Evolutionary conservation across 2,888 invertebrate species (phyloP), one percentile per base, ranked within the genome.

Genomic region (Xylota segnis): DNA sequence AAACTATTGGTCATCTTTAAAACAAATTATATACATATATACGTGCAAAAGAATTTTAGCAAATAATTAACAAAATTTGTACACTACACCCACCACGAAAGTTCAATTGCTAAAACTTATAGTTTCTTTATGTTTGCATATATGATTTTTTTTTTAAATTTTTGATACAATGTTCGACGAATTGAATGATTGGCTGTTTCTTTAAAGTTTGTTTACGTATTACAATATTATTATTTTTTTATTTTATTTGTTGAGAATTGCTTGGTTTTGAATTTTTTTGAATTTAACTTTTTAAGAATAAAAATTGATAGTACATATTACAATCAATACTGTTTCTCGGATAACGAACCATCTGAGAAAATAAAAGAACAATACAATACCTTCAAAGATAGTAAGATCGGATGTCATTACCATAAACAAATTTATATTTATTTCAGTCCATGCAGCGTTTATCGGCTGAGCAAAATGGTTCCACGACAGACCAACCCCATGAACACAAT

Each of bases 391-490:
- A 29, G 34, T 16, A 45, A 63, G 0, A 0, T n/a, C 6, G 6
- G 18, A 50, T 10, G n/a, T 56, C 16, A 37, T 56, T 47, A 47
- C 23, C 10, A 45, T 32, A 56, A 47, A n/a, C 4, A 34, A 56
- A 45, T 10, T 12, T 59, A 34, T 74, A 32, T 52, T 9, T 87
- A 14, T 88, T 88, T 58, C 95, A 96, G 93, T 96, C 96, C 78
- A 95, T 96, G 96, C 96, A 96, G 93, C 93, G 96, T 91, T 93
- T 96, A 89, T 93, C 95, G 90, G 92, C 95, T 91, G 94, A 94
- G 92, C 91, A 94, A 91, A 91, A 93, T 92, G 91, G 91, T 90
- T 92, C 91, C 93, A 94, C 92, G 94, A 93, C 90, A 90, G 92
- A 92, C 89, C 91, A 92, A 91, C 90, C 90, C 89, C 92, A 92